These are phyloP conservation scores for Drosophila borealis DNA, from an alignment of 2,888 invertebrate species.

Conservation along the genomic window DNA sequence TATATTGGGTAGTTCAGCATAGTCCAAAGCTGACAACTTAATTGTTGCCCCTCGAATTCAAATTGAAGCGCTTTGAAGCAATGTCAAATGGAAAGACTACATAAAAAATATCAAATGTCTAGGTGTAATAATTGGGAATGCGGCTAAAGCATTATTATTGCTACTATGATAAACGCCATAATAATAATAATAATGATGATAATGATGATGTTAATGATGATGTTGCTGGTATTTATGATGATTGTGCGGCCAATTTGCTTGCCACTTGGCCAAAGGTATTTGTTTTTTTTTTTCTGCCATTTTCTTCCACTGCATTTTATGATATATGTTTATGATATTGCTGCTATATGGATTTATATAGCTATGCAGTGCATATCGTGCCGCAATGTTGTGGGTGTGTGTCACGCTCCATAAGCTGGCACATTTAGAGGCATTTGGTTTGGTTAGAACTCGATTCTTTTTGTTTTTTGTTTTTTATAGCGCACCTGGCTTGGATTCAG, in stretches of 20 bases:
- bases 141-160: constrained; percentile 37
- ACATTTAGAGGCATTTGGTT: constrained; percentile 20
- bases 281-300: not conserved
- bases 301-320: constrained; percentile 42
- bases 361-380: constrained; percentile 17
- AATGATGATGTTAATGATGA: constrained; percentile 40
- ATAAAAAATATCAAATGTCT: constrained; percentile 60
- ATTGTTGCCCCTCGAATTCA: constrained; percentile 48
- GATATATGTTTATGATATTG: constrained; percentile 56
- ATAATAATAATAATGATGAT: constrained; percentile 18
- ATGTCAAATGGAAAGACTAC: constrained; percentile 61
- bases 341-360: constrained; percentile 22
- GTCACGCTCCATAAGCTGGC: constrained; percentile 49
- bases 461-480: not conserved
- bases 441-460: constrained; percentile 9
- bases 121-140: constrained; percentile 49
- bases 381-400: constrained; percentile 39
- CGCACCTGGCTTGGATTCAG: constrained; percentile 34
- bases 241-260: constrained; percentile 47
- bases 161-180: constrained; percentile 38
- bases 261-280: constrained; percentile 30
- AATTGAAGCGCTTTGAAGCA: constrained; percentile 54
- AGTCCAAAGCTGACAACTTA: constrained; percentile 61
- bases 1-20: constrained; percentile 54
- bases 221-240: constrained; percentile 33